Conservation (phyloP, 2,888 invertebrate species). For the Exocentrus adspersus region DNA sequence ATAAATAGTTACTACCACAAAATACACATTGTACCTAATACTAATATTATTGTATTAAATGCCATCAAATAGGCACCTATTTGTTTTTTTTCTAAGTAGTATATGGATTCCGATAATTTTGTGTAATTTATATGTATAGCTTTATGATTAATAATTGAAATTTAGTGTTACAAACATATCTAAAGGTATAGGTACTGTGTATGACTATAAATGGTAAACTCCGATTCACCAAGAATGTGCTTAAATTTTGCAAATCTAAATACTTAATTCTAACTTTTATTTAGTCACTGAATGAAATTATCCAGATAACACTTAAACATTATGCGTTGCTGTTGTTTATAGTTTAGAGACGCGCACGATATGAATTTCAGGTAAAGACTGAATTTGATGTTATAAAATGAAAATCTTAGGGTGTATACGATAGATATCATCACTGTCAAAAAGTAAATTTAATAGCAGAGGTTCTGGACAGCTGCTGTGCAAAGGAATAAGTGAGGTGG, state of each 20-base stretch:
- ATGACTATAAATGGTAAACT: background rate
- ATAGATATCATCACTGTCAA: conserved; percentile 49
- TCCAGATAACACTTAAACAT: conserved; percentile 32
- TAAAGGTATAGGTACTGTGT: no score
- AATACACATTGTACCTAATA: no score
- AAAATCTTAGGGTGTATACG: conserved; percentile 40
- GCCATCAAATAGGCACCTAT: no score
- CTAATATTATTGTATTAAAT: no score
- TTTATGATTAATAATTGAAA: no score
- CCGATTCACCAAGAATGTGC: conserved; percentile 28
- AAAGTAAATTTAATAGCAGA: conserved; percentile 51
- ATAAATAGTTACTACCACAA: no score
- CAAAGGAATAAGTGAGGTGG: conserved; percentile 58
- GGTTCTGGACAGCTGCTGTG: conserved; percentile 59
- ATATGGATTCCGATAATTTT: no score
- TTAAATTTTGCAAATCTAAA: conserved; percentile 27
- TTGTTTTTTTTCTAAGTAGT: no score
- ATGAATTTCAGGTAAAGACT: conserved; percentile 48
- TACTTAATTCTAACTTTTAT: background rate
- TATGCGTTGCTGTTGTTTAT: conserved; percentile 22
- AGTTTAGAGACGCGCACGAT: conserved; percentile 31
- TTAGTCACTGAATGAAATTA: conserved; percentile 28
- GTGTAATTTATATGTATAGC: no score
- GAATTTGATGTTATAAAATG: conserved; percentile 43
- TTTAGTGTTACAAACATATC: no score